Conservation (phyloP, 1,140 invertebrate genomes). For the Solenopsis invicta region DNA sequence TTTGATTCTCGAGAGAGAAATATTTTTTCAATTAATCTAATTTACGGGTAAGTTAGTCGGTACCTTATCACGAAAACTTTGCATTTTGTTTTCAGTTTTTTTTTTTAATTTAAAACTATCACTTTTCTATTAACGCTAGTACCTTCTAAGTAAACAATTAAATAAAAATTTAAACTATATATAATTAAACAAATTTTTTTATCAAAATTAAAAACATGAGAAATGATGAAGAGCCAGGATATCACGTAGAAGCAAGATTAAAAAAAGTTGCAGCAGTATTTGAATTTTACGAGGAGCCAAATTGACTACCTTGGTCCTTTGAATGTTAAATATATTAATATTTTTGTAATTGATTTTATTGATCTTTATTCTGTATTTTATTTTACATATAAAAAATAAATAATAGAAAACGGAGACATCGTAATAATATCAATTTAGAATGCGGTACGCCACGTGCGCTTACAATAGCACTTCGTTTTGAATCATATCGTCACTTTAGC, state of each 20-base stretch:
- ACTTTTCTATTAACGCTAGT: not conserved
- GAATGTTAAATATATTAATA: not conserved
- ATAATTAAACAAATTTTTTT: too few species aligned
- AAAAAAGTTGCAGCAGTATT: too few species aligned
- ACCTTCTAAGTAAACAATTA: too few species aligned
- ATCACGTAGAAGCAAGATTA: too few species aligned
- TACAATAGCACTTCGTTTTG: not conserved
- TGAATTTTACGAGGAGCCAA: too few species aligned
- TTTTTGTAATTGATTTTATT: too few species aligned
- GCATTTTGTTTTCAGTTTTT: not conserved
- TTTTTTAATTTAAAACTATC: not conserved
- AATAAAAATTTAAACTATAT: not conserved
- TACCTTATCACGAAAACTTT: not conserved
- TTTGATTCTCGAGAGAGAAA: not conserved
- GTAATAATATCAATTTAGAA: slow-evolving; percentile 1
- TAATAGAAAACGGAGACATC: not conserved
- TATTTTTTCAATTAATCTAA: not conserved
- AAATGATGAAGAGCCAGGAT: too few species aligned
- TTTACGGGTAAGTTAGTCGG: not conserved
- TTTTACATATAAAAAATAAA: not conserved
- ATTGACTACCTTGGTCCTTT: not conserved
- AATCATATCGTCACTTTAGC: not conserved
- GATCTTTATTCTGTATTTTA: too few species aligned
- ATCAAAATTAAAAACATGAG: too few species aligned
- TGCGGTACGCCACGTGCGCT: not conserved